These are phyloP conservation scores for Criorhina ranunculi DNA, from an alignment of 2,888 invertebrate genomes.

Conservation along the genomic window DNA sequence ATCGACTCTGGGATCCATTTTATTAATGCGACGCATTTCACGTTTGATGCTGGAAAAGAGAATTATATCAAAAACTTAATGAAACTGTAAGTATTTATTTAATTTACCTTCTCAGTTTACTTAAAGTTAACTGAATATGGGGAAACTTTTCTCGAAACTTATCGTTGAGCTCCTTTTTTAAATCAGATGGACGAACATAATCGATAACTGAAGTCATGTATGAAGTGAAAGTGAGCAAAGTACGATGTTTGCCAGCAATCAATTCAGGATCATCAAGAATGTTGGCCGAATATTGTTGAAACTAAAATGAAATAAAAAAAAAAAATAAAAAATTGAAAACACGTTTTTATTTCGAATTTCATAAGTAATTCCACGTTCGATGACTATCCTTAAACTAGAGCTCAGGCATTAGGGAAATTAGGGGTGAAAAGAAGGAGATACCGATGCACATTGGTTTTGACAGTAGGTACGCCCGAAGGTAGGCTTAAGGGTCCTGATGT, in stretches of 20 bases:
- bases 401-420: too few relatives aligned
- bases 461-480: too few relatives aligned
- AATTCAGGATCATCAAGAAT: slow-evolving; percentile 96
- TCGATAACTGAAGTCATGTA: slow-evolving; percentile 98
- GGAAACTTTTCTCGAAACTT: slow-evolving; percentile 98
- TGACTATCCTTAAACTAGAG: too few relatives aligned
- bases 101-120: slow-evolving; percentile 95
- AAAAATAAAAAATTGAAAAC: neutral
- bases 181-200: slow-evolving; percentile 96
- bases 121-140: slow-evolving; percentile 95
- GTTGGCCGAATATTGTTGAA: slow-evolving; percentile 91
- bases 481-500: too few relatives aligned
- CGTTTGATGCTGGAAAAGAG: slow-evolving; percentile 91
- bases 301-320: slow-evolving; percentile 37
- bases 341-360: neutral
- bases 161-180: slow-evolving; percentile 98
- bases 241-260: slow-evolving; percentile 95
- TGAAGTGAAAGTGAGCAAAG: slow-evolving; percentile 93
- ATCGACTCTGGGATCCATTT: slow-evolving; percentile 92
- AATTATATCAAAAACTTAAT: neutral
- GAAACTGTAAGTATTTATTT: neutral
- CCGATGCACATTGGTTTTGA: too few relatives aligned
- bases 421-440: too few relatives aligned
- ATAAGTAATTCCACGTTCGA: too few relatives aligned
- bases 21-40: slow-evolving; percentile 97